Evolutionary conservation across 2,113 vertebrate species (phyloP), one percentile per base, ranked within the genome.

Genomic region (Phaetusa simplex): DNA sequence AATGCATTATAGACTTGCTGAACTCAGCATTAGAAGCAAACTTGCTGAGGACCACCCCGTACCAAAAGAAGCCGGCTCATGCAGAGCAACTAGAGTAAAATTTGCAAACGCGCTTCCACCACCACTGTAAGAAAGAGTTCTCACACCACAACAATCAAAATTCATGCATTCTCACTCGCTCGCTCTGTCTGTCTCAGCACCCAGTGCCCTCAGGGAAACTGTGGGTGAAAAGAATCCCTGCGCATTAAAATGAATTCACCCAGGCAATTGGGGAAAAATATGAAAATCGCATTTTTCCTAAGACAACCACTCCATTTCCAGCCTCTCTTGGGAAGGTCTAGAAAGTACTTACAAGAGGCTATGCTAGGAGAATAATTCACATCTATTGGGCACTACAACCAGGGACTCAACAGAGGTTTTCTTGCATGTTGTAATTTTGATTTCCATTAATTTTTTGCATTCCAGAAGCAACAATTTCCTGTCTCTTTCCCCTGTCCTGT

Each of bases 211-310:
- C 65, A 19, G 86, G 89, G 94, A 87, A 94, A 71, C 38, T 13
- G 36, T 18, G 65, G 73, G 72, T 94, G 86, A 78, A 94, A 94
- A 82, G 65, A 89, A 82, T 73, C 61, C 56, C 69, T 61, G n/a
- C 0, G 4, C 73, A 56, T 92, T 79, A 82, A 92, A 94, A 97
- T 84, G 72, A 78, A 86, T 96, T 95, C 86, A 71, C 73, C 16
- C 56, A 84, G 89, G 74, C 76, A 91, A 53, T 3, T 81, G 94
- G 65, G 58, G 88, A 84, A 86, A 94, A 91, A 72, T 67, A 91
- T n/a, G 61, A 72, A 97, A 94, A 96, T 91, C 17, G 1, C 84
- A 62, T 84, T 95, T 96, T 88, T 87, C 72, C 61, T 61, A 81
- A 78, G 72, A 94, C 76, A 58, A 19, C 8, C 16, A 36, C 69